These are phyloP conservation scores for Cynocephalus volans DNA, from an alignment of 2,113 vertebrate genomes.

Conservation along the genomic window DNA sequence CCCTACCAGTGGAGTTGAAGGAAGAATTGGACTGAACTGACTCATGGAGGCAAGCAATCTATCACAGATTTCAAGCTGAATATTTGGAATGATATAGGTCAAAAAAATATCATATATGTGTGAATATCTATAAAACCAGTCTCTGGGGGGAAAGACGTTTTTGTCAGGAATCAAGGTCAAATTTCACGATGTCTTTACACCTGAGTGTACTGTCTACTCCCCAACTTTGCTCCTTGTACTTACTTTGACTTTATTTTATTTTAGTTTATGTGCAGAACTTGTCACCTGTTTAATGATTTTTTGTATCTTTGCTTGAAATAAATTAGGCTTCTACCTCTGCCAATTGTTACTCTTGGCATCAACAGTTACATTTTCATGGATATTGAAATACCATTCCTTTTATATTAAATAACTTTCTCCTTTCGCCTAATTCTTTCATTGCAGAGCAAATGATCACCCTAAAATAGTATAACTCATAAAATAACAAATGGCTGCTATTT, in stretches of 20 bases:
- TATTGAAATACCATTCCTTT: background rate
- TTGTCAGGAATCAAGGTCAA: background rate
- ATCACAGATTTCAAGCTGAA: slow-evolving; percentile 25
- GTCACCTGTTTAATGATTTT: background rate
- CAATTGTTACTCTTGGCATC: background rate
- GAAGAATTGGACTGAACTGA: background rate
- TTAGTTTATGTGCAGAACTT: slow-evolving; percentile 31
- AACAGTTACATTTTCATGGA: background rate
- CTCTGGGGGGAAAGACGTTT: background rate
- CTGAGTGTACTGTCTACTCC: background rate
- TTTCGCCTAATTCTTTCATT: background rate
- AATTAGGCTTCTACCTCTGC: background rate
- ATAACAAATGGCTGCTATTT: background rate
- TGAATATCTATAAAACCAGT: slow-evolving; percentile 18
- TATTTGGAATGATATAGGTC: background rate
- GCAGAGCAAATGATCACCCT: background rate
- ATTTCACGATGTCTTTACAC: slow-evolving; percentile 36
- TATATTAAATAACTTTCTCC: slow-evolving; percentile 27
- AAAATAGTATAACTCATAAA: slow-evolving; percentile 38
- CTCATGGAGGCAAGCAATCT: background rate
- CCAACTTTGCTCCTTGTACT: background rate
- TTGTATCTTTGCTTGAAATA: background rate
- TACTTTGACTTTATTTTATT: slow-evolving; percentile 47
- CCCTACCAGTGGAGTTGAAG: background rate
- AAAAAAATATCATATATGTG: slow-evolving; percentile 2